Base-by-base conservation (phyloP, 2,113 vertebrate genomes). In the Girardinichthys multiradiatus region DNA sequence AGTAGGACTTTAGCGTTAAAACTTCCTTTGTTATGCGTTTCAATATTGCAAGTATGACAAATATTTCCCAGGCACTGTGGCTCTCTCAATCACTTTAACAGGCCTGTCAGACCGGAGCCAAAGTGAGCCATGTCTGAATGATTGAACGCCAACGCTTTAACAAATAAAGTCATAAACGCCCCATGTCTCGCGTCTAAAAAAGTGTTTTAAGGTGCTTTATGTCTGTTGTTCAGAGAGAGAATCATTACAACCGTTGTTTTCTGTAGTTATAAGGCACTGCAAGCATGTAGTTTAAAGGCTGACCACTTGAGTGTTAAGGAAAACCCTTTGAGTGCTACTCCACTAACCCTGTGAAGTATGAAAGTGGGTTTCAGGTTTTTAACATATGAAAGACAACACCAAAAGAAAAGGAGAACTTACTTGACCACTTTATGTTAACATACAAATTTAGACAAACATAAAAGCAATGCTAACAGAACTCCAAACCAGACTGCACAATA, bases 251-350 rank as follows among this genome's bases (percentile, higher is more conserved):
- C 17, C 19, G 42, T 45, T 37, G 10, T 45, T 45, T 17, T 17
- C 3, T 17, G 15, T 19, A n/a, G 19, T 21, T 54, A 24, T 54
- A 54, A n/a, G 48, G 24, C 48, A 21, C 48, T n/a, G 48, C 9
- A 21, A 54, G 48, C 7, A 19, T 45, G 17, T 21, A 17, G 15
- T 45, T 45, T 54, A 10, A 54, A n/a, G 48, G 21, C 24, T 54
- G 48, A 54, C n/a, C 48, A n/a, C 17, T 19, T 7, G 42, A 45
- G 15, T 45, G 48, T 54, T n/a, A 11, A 54, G 48, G 6, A n/a
- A 54, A 54, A 54, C 9, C 42, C 14, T 17, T 45, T 4, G 42
- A 28, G 69, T 42, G 31, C 84, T 80, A 81, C 39, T 37, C 33
- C 78, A 35, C 19, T 0, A 4, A 64, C 48, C 57, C 9, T 28